Evolutionary conservation across 2,797 vertebrate species (phyloP).

Genomic region (Emys orbicularis): DNA sequence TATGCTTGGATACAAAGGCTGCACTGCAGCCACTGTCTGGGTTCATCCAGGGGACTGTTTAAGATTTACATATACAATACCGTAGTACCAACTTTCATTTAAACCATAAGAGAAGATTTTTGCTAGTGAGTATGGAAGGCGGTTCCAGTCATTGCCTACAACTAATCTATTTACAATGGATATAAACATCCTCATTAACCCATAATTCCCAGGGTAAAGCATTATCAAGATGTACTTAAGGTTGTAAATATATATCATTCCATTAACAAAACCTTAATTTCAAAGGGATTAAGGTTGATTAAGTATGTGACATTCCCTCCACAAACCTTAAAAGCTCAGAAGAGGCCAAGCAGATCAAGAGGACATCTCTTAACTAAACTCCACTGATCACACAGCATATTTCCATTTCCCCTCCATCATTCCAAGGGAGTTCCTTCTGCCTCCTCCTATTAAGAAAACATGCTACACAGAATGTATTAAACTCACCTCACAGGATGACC

Average conservation of each 20-base stretch:
- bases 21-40: neutral
- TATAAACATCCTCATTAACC: neutral
- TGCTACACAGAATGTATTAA: neutral
- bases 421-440: constrained; percentile 16
- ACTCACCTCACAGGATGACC: neutral
- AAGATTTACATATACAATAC: neutral
- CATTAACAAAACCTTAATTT: neutral
- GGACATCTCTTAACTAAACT: neutral
- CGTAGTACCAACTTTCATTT: neutral
- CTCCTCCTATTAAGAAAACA: constrained; percentile 45
- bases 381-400: neutral
- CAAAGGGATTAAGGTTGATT: neutral
- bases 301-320: neutral
- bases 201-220: neutral
- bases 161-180: neutral
- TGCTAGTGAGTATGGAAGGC: neutral
- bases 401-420: constrained; percentile 12
- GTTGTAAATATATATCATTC: neutral
- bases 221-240: neutral
- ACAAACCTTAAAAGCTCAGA: neutral
- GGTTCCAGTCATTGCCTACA: neutral
- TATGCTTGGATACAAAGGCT: neutral
- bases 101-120: neutral
- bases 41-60: neutral
- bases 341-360: neutral